Evolutionary conservation across 2,113 vertebrate genomes (phyloP).

Genomic region (Stigmatopora nigra): DNA sequence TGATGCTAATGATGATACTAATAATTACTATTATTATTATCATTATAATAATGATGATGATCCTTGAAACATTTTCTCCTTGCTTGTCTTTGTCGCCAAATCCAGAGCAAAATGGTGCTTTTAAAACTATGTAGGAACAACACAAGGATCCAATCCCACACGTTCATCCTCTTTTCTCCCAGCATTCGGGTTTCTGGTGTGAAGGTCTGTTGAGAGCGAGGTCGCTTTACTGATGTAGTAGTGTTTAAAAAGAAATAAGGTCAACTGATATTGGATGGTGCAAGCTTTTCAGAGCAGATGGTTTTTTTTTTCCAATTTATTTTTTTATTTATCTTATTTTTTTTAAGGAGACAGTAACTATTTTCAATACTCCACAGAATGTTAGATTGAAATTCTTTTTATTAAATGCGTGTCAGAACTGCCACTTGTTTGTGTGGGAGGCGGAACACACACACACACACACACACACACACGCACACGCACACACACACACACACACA

Average conservation of each 20-base stretch:
- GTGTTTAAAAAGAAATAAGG: slow-evolving; percentile 26
- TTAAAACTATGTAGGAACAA: background rate
- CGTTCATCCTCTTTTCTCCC: background rate
- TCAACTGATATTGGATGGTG: slow-evolving; percentile 28
- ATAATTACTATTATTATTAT: no score
- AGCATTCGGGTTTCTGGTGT: slow-evolving; percentile 1
- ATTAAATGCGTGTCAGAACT: background rate
- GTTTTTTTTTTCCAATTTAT: background rate
- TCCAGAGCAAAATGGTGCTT: background rate
- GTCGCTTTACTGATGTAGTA: slow-evolving; percentile 9
- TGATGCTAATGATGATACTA: no score
- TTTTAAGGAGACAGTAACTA: slow-evolving; percentile 18
- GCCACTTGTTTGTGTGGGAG: slow-evolving; percentile 33
- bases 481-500: slow-evolving; percentile 8
- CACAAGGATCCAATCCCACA: background rate
- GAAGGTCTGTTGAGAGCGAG: slow-evolving; percentile 19
- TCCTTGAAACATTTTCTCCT: no score
- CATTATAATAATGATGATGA: no score
- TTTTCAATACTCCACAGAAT: background rate
- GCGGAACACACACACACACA: slow-evolving; percentile 12
- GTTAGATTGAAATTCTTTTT: slow-evolving; percentile 1
- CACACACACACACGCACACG: background rate
- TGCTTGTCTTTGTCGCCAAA: background rate
- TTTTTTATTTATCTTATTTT: background rate
- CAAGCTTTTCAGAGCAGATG: slow-evolving; percentile 19